These are phyloP conservation scores for Formica aserva DNA, from an alignment of 2,888 invertebrate species.

Conservation along the genomic window DNA sequence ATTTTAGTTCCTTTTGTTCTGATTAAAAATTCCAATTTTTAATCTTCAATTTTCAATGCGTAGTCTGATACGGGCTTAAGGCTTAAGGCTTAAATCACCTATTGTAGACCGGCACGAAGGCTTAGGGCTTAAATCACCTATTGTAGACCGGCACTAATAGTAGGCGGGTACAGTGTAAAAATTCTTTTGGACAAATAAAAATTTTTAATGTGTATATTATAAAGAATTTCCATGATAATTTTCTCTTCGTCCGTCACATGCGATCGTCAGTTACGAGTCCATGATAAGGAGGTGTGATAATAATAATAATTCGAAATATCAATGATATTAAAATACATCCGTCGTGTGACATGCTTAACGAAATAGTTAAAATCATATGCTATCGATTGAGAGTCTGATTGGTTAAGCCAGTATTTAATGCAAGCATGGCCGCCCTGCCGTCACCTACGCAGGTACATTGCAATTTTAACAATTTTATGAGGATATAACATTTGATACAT, in stretches of 20 bases:
- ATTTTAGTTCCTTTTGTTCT: no score
- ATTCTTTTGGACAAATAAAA: background rate
- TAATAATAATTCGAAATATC: slow-evolving; percentile 17
- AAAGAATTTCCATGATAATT: background rate
- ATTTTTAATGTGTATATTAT: background rate
- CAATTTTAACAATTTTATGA: slow-evolving; percentile 72
- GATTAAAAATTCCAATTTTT: no score
- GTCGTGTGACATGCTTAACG: slow-evolving; percentile 61
- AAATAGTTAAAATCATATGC: slow-evolving; percentile 76
- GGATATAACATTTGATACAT: background rate
- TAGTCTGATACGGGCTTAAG: no score
- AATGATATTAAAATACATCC: slow-evolving; percentile 52
- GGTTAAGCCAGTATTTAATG: slow-evolving; percentile 83
- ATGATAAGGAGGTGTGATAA: slow-evolving; percentile 7
- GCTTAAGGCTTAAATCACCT: no score
- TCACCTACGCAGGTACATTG: slow-evolving; percentile 93
- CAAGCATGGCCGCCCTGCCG: slow-evolving; percentile 94
- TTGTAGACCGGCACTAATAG: no score
- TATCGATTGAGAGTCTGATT: slow-evolving; percentile 84
- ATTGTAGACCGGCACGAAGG: no score
- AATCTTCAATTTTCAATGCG: no score
- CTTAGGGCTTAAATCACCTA: no score
- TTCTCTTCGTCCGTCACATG: no score
- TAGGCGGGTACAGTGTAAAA: no score
- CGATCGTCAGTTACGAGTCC: background rate